Conservation (phyloP, 2,888 invertebrate species). For the Camptogramma bilineatum region DNA sequence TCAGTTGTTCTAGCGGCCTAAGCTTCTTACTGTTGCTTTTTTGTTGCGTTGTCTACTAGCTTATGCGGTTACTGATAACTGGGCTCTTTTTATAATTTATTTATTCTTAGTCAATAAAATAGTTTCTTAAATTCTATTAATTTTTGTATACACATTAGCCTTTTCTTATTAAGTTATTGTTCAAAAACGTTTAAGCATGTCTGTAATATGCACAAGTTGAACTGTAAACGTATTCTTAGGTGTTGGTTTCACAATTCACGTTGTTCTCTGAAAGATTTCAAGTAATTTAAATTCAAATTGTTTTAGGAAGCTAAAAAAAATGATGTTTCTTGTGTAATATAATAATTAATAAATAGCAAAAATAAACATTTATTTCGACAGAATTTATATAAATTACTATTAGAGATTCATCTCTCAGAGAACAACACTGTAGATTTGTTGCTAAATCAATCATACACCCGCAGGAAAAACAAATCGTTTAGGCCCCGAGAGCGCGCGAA, state of each 20-base stretch:
- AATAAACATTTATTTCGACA: too few relatives aligned
- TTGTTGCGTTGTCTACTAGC: conserved; percentile 35
- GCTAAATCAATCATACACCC: conserved; percentile 17
- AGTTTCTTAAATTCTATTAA: conserved; percentile 14
- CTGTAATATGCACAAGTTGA: conserved; percentile 45
- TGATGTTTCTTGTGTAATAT: too few relatives aligned
- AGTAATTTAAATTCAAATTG: neutral
- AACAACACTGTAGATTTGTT: conserved; percentile 24
- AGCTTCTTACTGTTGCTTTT: conserved; percentile 35
- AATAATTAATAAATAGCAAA: too few relatives aligned
- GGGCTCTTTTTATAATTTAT: conserved; percentile 15
- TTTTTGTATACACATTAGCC: conserved; percentile 9
- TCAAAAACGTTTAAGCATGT: conserved; percentile 46
- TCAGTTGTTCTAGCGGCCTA: conserved; percentile 17
- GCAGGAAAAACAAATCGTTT: conserved; percentile 96
- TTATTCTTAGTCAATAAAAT: conserved; percentile 5
- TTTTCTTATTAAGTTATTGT: conserved; percentile 16
- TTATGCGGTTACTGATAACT: conserved; percentile 28
- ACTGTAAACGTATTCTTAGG: conserved; percentile 41
- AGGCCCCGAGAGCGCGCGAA: conserved; percentile 94
- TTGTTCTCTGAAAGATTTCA: conserved; percentile 46
- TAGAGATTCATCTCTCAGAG: conserved; percentile 35
- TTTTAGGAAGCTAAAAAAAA: too few relatives aligned
- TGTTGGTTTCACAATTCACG: conserved; percentile 44
- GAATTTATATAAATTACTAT: too few relatives aligned